Base-by-base conservation (phyloP, 2,797 vertebrate genomes). In the Rhincodon typus region DNA sequence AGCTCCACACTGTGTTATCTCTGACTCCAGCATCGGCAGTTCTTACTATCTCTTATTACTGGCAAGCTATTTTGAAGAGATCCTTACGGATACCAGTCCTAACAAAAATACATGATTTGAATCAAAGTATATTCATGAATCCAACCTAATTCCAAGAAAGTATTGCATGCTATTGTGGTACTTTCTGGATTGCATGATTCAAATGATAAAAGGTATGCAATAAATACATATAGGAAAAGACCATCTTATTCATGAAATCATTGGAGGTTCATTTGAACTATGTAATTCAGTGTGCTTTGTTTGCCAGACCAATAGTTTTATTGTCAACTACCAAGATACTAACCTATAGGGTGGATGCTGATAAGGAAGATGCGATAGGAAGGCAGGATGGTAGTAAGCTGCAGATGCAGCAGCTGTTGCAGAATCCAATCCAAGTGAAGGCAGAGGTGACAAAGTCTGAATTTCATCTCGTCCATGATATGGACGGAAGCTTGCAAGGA, bases 301-400 rank as follows among this genome's bases (percentile, higher is more conserved):
- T 46, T 19, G 10, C 21, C 82, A 84, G 19, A 84, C 82, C 62
- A 69, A 25, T 23, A 93, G 10, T 57, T 93, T 90, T 62, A 90
- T 62, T 57, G 15, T 34, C 50, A 25, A 0, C 6, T 94, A 34
- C 10, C 69, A 30, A 46, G 93, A 34, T 74, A 95, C 70, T 77
- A 30, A 95, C 94, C 94, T 95, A 19, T 77, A 95, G 19, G 70
- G 50, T 74, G 94, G 94, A 77, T 95, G 94, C 6, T 95, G 94
- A 95, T 74, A 95, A 53, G 94, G 94, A 34, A 77, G 94, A 77
- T 95, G 94, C 13, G 70, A 53, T 34, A 95, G 70, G 94, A 95
- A 74, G 46, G 94, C 70, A 74, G 94, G 94, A 34, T 95, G 94
- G 42, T 95, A 95, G 69, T 74, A 77, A 95, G 69, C 70, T 77